A percentile compares a stretch with the other conserved stretches of the same genome.
Conservation (phyloP, 1,140 invertebrate genomes). For the Philaenus spumarius region DNA sequence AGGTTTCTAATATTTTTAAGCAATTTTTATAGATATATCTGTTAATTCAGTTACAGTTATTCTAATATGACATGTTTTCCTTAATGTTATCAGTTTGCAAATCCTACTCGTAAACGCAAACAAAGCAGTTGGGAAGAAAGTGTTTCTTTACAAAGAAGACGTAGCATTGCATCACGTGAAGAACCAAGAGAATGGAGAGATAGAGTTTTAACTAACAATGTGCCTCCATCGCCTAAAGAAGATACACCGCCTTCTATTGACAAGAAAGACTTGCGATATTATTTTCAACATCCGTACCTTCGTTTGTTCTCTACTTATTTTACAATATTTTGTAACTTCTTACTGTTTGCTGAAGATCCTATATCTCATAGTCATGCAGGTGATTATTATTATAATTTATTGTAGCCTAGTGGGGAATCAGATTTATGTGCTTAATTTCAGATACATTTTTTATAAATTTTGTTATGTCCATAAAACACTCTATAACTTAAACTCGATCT, state of each 20-base stretch:
- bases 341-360: constrained; percentile 53
- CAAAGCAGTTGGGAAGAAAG: constrained; percentile 28
- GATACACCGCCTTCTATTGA: constrained; percentile 28
- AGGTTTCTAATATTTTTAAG: too few species aligned
- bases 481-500: too few species aligned
- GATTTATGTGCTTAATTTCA: too few species aligned
- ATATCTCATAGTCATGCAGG: constrained; percentile 44
- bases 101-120: constrained; percentile 1
- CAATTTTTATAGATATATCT: too few species aligned
- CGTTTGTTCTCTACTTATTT: constrained; percentile 46
- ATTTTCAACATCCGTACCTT: constrained; percentile 51
- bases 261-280: constrained; percentile 45
- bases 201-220: constrained; percentile 12
- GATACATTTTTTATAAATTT: too few species aligned
- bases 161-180: constrained; percentile 21
- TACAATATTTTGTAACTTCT: constrained; percentile 50
- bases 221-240: constrained; percentile 29
- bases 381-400: constrained; percentile 3
- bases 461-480: too few species aligned
- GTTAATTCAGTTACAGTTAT: too few species aligned
- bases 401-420: too few species aligned
- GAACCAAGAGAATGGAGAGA: constrained; percentile 9
- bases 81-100: neutral
- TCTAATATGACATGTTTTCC: too few species aligned
- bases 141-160: constrained; percentile 25